Conservation (phyloP, 2,113 vertebrate species). For the Dromiciops gliroides region DNA sequence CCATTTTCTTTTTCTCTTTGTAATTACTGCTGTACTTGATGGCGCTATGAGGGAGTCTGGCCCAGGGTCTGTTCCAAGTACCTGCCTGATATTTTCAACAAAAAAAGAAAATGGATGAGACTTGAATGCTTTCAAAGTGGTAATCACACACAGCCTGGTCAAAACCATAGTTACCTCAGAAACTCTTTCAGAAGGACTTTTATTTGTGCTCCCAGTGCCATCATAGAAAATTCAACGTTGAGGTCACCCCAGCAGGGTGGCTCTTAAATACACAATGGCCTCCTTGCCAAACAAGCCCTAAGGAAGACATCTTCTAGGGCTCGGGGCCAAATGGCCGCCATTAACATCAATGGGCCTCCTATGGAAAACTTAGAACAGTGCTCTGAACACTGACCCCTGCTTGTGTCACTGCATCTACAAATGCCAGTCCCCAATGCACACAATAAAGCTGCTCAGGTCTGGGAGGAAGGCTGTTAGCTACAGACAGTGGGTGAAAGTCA, state of each 20-base stretch:
- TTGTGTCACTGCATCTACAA: not conserved
- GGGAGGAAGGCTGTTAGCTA: constrained; percentile 7
- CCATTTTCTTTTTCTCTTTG: constrained; percentile 58
- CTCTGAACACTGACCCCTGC: constrained; percentile 18
- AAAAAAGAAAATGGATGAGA: constrained; percentile 20
- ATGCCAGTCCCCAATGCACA: not conserved
- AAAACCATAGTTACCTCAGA: constrained; percentile 23
- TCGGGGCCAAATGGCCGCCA: constrained; percentile 46
- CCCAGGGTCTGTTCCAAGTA: constrained; percentile 41
- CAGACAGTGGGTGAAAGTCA: not conserved
- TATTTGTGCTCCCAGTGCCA: constrained; percentile 50
- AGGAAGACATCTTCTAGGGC: constrained; percentile 50
- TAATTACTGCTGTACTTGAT: constrained; percentile 34
- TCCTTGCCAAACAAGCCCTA: constrained; percentile 52
- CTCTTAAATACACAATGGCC: constrained; percentile 60
- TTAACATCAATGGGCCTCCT: constrained; percentile 58
- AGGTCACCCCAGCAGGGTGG: constrained; percentile 35
- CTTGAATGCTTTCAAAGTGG: constrained; percentile 30
- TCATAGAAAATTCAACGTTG: constrained; percentile 49
- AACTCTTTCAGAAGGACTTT: constrained; percentile 48
- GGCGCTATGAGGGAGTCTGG: constrained; percentile 24
- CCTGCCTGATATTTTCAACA: constrained; percentile 51
- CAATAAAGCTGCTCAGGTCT: constrained; percentile 10
- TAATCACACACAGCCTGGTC: constrained; percentile 33
- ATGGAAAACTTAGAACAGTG: constrained; percentile 39